Percentiles rank a stretch among this genome's conserved stretches.
Conservation (phyloP, 2,797 vertebrate genomes). For the Fringilla coelebs region DNA sequence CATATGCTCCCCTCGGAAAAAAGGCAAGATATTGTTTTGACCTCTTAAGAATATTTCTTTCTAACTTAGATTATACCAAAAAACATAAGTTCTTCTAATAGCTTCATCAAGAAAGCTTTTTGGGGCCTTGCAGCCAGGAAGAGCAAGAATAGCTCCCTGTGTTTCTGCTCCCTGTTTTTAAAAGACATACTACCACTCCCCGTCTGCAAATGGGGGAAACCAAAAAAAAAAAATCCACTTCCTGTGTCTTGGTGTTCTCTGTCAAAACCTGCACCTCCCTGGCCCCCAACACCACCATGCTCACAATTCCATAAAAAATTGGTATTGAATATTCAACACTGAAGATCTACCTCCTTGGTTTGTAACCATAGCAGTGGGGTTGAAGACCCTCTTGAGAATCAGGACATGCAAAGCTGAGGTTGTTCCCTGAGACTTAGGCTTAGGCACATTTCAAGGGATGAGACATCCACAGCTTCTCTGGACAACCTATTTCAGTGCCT, state of each 20-base stretch:
- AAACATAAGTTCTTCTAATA: fast-evolving
- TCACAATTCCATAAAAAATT: neutral
- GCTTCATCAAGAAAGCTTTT: neutral
- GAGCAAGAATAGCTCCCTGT: neutral
- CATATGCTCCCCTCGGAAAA: neutral
- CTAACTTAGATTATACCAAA: neutral
- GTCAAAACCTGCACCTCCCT: neutral
- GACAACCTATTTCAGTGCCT: neutral
- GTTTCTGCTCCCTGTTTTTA: neutral
- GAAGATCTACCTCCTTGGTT: neutral
- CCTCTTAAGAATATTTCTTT: neutral
- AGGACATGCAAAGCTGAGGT: neutral
- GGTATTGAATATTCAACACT: neutral
- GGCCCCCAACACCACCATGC: neutral
- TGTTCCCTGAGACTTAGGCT: neutral
- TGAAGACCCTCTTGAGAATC: neutral
- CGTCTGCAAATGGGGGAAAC: fast-evolving
- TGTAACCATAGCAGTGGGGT: neutral
- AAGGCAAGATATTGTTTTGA: neutral
- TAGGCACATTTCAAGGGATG: neutral
- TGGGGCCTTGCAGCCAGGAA: neutral
- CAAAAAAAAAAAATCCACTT: too few species aligned
- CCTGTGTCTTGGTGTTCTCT: neutral
- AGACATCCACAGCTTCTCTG: neutral
- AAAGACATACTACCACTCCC: neutral